A percentile compares a stretch with the other conserved stretches of the same genome.
phyloP scores from a whole-genome alignment of 2,113 vertebrate species.

The Podarcis cretensis region DNA sequence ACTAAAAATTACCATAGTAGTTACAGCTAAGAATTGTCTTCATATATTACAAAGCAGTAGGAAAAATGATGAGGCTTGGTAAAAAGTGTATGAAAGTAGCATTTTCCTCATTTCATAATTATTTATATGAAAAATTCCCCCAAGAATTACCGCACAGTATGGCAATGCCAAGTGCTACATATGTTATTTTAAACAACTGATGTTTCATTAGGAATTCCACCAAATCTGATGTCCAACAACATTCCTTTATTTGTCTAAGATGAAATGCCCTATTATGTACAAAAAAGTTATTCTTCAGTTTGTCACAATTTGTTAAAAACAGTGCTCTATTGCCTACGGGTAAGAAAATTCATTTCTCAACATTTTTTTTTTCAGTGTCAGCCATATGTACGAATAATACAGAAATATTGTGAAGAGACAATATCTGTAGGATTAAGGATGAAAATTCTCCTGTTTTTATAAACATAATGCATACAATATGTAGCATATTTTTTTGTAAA shows the following conservation, averaged over 20 bases:
- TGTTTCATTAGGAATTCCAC: slow-evolving; percentile 81
- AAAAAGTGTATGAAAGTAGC: slow-evolving; percentile 39
- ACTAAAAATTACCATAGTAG: slow-evolving; percentile 47
- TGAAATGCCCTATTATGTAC: slow-evolving; percentile 92
- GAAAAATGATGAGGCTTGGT: slow-evolving; percentile 42
- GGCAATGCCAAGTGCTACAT: slow-evolving; percentile 60
- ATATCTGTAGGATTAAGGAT: slow-evolving; percentile 75
- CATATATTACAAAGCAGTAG: slow-evolving; percentile 34
- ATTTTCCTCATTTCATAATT: slow-evolving; percentile 37
- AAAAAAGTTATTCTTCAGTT: slow-evolving; percentile 88
- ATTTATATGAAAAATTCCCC: slow-evolving; percentile 47
- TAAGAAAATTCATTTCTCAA: slow-evolving; percentile 78
- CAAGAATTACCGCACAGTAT: slow-evolving; percentile 19
- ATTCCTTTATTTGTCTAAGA: slow-evolving; percentile 91
- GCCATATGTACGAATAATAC: slow-evolving; percentile 82
- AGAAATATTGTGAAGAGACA: slow-evolving; percentile 79
- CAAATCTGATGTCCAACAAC: slow-evolving; percentile 85
- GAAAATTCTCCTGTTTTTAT: slow-evolving; percentile 66
- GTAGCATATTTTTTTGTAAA: slow-evolving; percentile 77
- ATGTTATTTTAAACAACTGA: slow-evolving; percentile 39
- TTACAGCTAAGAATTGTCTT: slow-evolving; percentile 56
- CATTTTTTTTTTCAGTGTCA: slow-evolving; percentile 58
- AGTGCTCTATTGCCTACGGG: slow-evolving; percentile 81
- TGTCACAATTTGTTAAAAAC: slow-evolving; percentile 93
- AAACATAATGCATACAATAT: slow-evolving; percentile 85